phyloP scores from a whole-genome alignment of 64 coral and sea anemone species.

The Pachyseris speciosa region DNA sequence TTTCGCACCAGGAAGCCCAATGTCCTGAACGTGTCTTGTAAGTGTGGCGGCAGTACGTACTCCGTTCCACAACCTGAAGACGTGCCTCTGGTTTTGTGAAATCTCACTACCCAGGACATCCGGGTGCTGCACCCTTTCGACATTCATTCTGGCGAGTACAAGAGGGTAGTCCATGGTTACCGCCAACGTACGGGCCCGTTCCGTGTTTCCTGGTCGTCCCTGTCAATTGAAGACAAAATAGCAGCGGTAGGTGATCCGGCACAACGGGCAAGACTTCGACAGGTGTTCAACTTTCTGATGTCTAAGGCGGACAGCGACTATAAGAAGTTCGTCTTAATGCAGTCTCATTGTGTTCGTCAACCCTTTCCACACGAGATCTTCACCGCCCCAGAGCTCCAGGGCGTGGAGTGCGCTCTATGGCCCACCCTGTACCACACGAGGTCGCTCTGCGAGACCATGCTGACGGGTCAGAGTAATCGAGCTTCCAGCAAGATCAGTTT shows the following conservation, averaged over 20 bases:
- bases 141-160: neutral
- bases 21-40: neutral
- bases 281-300: neutral
- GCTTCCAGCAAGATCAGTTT: no score
- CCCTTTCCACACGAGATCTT: neutral
- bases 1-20: neutral
- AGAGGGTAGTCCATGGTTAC: neutral
- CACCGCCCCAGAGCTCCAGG: neutral
- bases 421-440: constrained; percentile 24
- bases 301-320: neutral
- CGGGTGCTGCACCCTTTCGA: neutral
- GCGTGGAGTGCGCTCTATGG: constrained; percentile 63
- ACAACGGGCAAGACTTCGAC: no score
- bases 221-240: neutral
- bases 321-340: neutral
- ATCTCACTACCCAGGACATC: neutral
- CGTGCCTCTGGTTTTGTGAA: neutral
- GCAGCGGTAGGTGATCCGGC: neutral
- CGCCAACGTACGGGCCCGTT: neutral
- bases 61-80: neutral
- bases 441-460: neutral
- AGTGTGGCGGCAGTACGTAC: neutral
- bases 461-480: neutral
- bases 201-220: neutral
- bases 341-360: no score